These are phyloP conservation scores for Drosophila leontia DNA, from an alignment of 1,140 invertebrate species.

Conservation along the genomic window DNA sequence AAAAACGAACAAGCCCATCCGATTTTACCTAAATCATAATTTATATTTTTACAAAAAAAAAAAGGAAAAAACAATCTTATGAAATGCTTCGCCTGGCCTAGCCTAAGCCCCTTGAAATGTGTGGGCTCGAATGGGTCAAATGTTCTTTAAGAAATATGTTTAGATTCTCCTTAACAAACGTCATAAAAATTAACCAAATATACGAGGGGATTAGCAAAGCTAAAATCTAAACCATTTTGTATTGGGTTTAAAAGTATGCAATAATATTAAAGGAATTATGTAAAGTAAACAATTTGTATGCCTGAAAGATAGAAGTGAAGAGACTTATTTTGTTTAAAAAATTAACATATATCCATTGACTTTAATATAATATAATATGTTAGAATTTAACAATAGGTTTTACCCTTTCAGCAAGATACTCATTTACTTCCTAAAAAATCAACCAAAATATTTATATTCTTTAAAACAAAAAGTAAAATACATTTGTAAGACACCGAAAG, in stretches of 20 bases:
- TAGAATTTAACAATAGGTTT: too few species aligned
- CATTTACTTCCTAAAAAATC: too few species aligned
- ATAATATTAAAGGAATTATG: too few species aligned
- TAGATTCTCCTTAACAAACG: constrained; percentile 15
- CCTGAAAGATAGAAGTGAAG: background rate
- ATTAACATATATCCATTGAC: too few species aligned
- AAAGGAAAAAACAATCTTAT: constrained; percentile 6
- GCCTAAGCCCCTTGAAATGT: constrained; percentile 4
- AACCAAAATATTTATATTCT: background rate
- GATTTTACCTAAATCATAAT: constrained; percentile 46
- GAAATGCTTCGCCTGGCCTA: constrained; percentile 6
- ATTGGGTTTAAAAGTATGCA: background rate
- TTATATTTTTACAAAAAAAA: constrained; percentile 15
- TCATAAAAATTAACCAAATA: constrained; percentile 28
- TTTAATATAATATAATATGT: too few species aligned
- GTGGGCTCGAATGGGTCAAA: constrained; percentile 38
- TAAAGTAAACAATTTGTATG: background rate
- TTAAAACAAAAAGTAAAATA: background rate
- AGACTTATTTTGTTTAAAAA: too few species aligned
- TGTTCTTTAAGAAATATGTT: constrained; percentile 31
- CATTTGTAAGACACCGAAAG: background rate
- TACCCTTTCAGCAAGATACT: too few species aligned
- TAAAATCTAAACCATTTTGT: background rate
- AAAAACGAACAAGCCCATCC: constrained; percentile 15
- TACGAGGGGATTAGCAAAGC: background rate